Evolutionary conservation across 2,888 invertebrate genomes (phyloP).

Genomic region (Hydriomena furcata): DNA sequence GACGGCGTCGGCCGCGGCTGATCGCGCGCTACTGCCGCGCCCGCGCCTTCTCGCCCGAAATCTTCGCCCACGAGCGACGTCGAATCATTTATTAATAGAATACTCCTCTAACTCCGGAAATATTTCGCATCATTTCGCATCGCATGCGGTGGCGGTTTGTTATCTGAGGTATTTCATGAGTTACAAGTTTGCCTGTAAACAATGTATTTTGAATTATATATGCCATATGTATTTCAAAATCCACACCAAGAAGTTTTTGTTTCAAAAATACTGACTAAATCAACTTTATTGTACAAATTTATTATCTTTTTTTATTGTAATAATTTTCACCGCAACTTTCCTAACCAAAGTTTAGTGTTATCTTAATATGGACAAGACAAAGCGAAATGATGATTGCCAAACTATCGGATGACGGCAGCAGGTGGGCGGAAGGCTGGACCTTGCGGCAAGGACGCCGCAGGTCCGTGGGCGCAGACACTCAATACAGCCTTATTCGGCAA

Average conservation of each 20-base stretch:
- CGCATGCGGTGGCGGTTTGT: conserved; percentile 65
- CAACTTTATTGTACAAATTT: neutral
- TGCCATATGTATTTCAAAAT: too few relatives aligned
- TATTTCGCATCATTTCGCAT: conserved; percentile 83
- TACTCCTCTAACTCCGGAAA: conserved; percentile 83
- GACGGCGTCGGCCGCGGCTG: conserved; percentile 81
- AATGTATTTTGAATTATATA: too few relatives aligned
- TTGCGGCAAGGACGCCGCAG: conserved; percentile 73
- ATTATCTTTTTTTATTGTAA: neutral
- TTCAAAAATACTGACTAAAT: too few relatives aligned
- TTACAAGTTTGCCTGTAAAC: conserved; percentile 34
- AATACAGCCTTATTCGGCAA: conserved; percentile 67
- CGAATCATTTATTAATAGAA: conserved; percentile 81
- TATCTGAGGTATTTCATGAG: conserved; percentile 71
- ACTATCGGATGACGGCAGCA: conserved; percentile 36
- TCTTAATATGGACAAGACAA: conserved; percentile 13
- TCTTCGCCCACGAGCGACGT: conserved; percentile 79
- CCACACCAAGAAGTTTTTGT: too few relatives aligned
- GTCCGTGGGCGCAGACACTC: conserved; percentile 62
- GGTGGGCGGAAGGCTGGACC: conserved; percentile 75
- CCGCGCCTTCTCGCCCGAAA: conserved; percentile 70
- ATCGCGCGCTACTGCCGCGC: conserved; percentile 79
- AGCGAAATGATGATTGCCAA: conserved; percentile 29
- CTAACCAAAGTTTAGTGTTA: conserved; percentile 1
- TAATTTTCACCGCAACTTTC: too few relatives aligned